Conservation (phyloP, 2,888 invertebrate genomes). For the Agriopis marginaria region DNA sequence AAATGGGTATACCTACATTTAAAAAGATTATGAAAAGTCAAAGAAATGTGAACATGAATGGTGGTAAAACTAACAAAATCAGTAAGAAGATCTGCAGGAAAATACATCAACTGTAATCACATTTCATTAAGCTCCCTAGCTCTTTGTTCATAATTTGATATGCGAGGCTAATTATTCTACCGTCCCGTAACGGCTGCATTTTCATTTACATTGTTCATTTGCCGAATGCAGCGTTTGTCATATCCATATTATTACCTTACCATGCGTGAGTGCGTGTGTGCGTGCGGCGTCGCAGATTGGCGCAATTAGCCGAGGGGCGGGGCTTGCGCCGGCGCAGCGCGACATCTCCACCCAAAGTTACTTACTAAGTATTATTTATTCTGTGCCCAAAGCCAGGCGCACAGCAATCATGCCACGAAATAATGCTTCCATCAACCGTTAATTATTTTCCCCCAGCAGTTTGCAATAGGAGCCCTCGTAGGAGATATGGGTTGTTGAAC, state of each 20-base stretch:
- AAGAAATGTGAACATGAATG: too few relatives aligned
- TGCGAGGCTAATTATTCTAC: conserved; percentile 41
- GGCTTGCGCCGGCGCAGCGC: conserved; percentile 77
- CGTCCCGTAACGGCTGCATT: conserved; percentile 48
- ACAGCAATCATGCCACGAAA: conserved; percentile 58
- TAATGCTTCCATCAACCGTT: conserved; percentile 71
- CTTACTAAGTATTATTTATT: conserved; percentile 1
- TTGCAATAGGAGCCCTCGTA: conserved; percentile 50
- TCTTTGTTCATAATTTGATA: conserved; percentile 41
- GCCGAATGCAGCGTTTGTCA: conserved; percentile 66
- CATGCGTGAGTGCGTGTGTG: conserved; percentile 65
- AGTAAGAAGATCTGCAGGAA: background rate
- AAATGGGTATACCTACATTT: too few relatives aligned
- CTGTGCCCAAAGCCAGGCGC: conserved; percentile 47
- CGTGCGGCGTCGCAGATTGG: conserved; percentile 80
- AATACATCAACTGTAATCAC: background rate
- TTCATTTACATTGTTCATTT: conserved; percentile 62
- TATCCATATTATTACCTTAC: conserved; percentile 46
- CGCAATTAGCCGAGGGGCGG: conserved; percentile 82
- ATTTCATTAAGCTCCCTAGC: conserved; percentile 1
- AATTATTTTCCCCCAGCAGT: conserved; percentile 67
- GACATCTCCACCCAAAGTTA: conserved; percentile 77
- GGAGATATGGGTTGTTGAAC: conserved; percentile 60
- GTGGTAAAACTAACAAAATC: too few relatives aligned
- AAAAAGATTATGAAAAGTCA: too few relatives aligned